Percentiles rank a stretch among this genome's conserved stretches.
Conservation (phyloP, 2,113 vertebrate genomes). For the Propithecus coquereli region DNA sequence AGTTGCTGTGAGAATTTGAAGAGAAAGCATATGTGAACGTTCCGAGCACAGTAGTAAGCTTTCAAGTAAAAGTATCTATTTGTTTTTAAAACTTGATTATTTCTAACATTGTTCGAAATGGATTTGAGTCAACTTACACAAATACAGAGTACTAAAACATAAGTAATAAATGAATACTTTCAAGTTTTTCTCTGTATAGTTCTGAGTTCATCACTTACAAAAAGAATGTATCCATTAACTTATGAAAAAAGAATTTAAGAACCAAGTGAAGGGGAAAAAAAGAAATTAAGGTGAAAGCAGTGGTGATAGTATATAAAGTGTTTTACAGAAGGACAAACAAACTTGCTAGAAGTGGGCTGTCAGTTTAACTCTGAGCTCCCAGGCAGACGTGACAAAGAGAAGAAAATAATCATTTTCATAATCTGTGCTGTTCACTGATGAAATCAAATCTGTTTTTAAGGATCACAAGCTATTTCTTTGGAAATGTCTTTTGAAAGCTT, state of each 20-base stretch:
- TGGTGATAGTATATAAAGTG: neutral
- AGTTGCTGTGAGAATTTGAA: neutral
- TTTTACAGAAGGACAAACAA: neutral
- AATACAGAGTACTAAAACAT: neutral
- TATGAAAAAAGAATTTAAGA: neutral
- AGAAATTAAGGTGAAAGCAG: neutral
- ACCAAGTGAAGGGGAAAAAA: neutral
- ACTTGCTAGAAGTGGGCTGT: neutral
- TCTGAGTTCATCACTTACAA: neutral
- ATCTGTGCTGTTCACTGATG: neutral
- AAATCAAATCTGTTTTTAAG: neutral
- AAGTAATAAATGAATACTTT: neutral
- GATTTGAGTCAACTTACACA: neutral
- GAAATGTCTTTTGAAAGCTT: neutral
- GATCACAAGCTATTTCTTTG: neutral
- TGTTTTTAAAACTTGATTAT: neutral
- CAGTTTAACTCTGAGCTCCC: neutral
- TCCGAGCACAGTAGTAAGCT: neutral
- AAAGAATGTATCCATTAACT: neutral
- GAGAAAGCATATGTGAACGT: neutral
- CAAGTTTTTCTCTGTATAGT: neutral
- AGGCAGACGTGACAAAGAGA: neutral
- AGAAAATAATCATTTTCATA: neutral
- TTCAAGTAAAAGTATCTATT: neutral
- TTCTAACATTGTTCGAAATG: neutral